Conservation (phyloP, 2,797 vertebrate species). For the Pangasius krempfi region DNA sequence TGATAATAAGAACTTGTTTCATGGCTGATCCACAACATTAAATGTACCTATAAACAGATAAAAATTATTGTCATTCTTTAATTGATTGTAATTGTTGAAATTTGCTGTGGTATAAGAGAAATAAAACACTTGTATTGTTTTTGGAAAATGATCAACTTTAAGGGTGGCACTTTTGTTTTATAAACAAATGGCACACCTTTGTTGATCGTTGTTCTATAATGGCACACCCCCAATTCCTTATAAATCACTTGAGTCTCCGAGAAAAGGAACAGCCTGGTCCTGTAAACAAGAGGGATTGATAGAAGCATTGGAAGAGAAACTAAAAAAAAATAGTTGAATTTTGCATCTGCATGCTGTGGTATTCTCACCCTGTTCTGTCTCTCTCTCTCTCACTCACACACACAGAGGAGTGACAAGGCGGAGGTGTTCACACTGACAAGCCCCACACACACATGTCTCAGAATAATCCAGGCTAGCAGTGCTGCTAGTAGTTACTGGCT, state of each 20-base stretch:
- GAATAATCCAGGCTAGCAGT: slow-evolving; percentile 51
- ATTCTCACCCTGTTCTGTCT: slow-evolving; percentile 18
- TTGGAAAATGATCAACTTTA: neutral
- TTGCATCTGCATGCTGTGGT: slow-evolving; percentile 16
- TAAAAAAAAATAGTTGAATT: no score
- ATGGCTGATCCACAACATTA: neutral
- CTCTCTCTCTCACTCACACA: neutral
- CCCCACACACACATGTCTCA: slow-evolving; percentile 34
- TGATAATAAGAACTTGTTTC: neutral
- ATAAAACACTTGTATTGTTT: neutral
- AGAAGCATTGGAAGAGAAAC: neutral
- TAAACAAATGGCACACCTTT: neutral
- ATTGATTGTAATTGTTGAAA: neutral
- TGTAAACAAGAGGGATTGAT: neutral
- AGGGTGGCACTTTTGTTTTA: neutral
- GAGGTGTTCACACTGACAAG: slow-evolving; percentile 20
- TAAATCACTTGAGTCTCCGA: neutral
- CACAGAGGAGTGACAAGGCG: slow-evolving; percentile 1
- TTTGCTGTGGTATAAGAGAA: neutral
- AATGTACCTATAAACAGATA: neutral
- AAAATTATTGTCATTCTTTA: neutral
- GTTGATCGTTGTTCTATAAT: neutral
- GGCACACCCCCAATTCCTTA: neutral
- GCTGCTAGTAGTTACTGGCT: slow-evolving; percentile 42
- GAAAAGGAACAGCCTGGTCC: neutral